phyloP scores from a whole-genome alignment of 2,888 invertebrate species.

The Micropterix aruncella region DNA sequence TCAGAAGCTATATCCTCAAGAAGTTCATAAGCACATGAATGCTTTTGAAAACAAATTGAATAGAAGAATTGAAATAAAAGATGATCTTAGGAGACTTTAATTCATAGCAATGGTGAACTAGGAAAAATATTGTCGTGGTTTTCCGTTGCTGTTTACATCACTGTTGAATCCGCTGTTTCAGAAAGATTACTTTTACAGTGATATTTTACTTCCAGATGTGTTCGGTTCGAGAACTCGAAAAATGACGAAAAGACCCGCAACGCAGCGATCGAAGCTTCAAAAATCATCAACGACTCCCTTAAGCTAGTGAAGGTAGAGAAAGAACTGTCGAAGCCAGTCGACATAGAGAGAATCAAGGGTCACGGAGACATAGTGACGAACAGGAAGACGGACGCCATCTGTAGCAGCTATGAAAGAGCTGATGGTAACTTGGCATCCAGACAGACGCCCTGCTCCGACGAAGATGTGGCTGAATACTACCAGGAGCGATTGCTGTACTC shows the following conservation, averaged over 20 bases:
- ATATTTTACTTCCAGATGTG: neutral
- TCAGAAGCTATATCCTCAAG: no score
- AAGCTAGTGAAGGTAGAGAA: neutral
- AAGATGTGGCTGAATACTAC: constrained; percentile 48
- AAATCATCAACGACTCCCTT: neutral
- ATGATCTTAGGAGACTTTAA: no score
- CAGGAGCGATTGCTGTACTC: constrained; percentile 60
- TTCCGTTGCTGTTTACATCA: no score
- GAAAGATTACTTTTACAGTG: no score
- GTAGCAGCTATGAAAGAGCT: constrained; percentile 33
- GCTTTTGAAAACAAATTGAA: no score
- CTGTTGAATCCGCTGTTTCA: no score
- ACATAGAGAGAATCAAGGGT: constrained; percentile 21
- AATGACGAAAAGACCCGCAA: constrained; percentile 19
- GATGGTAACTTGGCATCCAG: constrained; percentile 34
- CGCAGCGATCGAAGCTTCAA: neutral
- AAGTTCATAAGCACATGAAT: no score
- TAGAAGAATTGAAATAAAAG: no score
- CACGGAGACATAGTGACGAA: constrained; percentile 32
- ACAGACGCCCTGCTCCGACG: constrained; percentile 36
- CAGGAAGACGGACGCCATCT: constrained; percentile 20
- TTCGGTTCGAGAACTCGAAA: constrained; percentile 15
- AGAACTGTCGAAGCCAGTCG: constrained; percentile 16
- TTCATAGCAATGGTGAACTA: no score
- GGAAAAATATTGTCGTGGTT: no score